Evolutionary conservation across 2,113 vertebrate genomes (phyloP).

Genomic region (Tinamus guttatus): DNA sequence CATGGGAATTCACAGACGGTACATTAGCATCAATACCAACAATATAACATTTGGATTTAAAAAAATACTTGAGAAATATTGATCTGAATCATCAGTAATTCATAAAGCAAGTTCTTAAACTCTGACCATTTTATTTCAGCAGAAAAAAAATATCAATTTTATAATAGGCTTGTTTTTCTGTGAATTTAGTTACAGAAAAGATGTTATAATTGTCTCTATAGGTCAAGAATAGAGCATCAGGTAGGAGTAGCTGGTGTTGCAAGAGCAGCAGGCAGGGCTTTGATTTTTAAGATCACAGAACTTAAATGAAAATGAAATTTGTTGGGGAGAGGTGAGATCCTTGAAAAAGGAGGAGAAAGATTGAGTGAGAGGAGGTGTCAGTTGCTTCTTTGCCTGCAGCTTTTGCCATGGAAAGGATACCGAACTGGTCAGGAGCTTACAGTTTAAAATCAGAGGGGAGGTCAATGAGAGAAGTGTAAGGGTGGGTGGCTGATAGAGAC

Average conservation of each 20-base stretch:
- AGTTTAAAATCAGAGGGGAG: not conserved
- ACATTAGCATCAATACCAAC: too few relatives aligned
- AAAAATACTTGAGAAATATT: not conserved
- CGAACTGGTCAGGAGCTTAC: not conserved
- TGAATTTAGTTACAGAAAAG: not conserved
- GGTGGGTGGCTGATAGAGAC: not conserved
- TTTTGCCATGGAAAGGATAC: not conserved
- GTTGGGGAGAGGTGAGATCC: not conserved
- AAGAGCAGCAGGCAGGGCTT: not conserved
- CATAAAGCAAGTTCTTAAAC: not conserved
- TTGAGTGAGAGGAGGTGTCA: not conserved
- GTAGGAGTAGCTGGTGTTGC: not conserved
- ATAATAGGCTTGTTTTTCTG: not conserved
- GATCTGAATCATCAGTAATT: not conserved
- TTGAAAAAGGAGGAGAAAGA: not conserved
- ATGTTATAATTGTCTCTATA: not conserved
- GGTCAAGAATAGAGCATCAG: not conserved
- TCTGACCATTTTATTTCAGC: fast-evolving
- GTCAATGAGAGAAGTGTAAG: not conserved
- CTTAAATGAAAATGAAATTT: not conserved
- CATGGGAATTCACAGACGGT: not conserved
- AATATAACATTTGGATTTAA: not conserved
- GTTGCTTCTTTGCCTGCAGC: not conserved
- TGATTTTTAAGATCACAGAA: not conserved
- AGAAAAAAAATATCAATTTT: not conserved